Percentiles rank a stretch among this genome's conserved stretches.
phyloP scores from a whole-genome alignment of 2,797 vertebrate species.

The Antrozous pallidus region DNA sequence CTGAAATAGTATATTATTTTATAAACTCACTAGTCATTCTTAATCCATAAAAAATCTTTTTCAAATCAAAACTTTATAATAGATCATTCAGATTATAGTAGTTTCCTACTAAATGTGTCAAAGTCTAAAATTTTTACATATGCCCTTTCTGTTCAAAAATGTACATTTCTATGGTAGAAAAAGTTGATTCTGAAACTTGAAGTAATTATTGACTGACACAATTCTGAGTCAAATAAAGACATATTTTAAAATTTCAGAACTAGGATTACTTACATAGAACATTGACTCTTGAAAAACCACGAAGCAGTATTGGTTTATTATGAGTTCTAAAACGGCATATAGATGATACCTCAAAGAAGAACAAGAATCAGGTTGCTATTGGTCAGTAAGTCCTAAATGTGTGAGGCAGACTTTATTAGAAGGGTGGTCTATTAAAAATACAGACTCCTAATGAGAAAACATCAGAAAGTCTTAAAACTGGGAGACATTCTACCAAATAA shows the following conservation, averaged over 20 bases:
- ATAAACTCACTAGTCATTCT: background rate
- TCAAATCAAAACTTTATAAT: background rate
- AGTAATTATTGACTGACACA: background rate
- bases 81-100: background rate
- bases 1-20: slow-evolving; percentile 3
- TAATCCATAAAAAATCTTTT: slow-evolving; percentile 2
- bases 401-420: background rate
- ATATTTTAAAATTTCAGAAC: background rate
- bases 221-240: background rate
- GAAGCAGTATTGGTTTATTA: background rate
- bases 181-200: background rate
- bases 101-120: background rate
- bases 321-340: background rate
- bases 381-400: background rate
- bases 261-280: background rate
- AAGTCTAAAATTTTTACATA: slow-evolving; percentile 18
- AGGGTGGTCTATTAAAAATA: background rate
- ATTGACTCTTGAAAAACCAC: background rate
- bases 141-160: slow-evolving; percentile 4
- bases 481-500: background rate
- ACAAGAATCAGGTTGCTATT: background rate
- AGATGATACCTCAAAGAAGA: background rate
- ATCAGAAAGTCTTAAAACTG: background rate
- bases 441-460: background rate
- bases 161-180: background rate